Evolutionary conservation across 2,888 invertebrate genomes (phyloP).

Genomic region (Gari tellinella): DNA sequence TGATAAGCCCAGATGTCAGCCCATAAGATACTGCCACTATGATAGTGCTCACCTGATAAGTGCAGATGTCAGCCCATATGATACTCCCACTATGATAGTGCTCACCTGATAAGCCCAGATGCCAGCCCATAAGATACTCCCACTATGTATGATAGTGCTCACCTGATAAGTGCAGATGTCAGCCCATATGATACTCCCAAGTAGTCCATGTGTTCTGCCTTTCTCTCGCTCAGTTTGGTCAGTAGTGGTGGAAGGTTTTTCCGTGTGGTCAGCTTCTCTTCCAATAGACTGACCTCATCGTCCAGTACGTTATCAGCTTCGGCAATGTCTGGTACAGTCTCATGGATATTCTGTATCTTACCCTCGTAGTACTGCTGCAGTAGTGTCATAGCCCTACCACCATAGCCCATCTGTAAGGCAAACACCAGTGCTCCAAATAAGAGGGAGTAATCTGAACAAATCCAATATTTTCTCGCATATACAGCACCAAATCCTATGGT

Average conservation of each 20-base stretch:
- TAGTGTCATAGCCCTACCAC: constrained; percentile 92
- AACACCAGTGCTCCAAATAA: too few species aligned
- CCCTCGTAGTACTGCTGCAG: constrained; percentile 95
- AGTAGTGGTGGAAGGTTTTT: constrained; percentile 93
- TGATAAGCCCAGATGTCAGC: too few species aligned
- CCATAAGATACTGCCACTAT: too few species aligned
- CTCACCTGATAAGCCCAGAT: too few species aligned
- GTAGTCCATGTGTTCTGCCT: constrained; percentile 91
- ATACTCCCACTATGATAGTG: too few species aligned
- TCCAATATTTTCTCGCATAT: too few species aligned
- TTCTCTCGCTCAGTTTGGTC: constrained; percentile 92
- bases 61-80: too few species aligned
- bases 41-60: too few species aligned
- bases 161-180: constrained; percentile 94
- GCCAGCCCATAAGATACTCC: too few species aligned
- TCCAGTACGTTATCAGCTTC: constrained; percentile 45
- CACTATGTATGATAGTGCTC: constrained; percentile 12
- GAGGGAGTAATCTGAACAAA: too few species aligned
- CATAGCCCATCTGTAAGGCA: constrained; percentile 99
- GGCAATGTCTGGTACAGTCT: constrained; percentile 45
- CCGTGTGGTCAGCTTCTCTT: constrained; percentile 91
- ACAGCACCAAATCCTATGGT: too few species aligned
- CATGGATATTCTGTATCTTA: constrained; percentile 85
- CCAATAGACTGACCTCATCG: constrained; percentile 87
- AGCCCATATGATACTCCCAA: constrained; percentile 97